phyloP scores from a whole-genome alignment of 2,797 vertebrate species.

The Vipera ursinii region DNA sequence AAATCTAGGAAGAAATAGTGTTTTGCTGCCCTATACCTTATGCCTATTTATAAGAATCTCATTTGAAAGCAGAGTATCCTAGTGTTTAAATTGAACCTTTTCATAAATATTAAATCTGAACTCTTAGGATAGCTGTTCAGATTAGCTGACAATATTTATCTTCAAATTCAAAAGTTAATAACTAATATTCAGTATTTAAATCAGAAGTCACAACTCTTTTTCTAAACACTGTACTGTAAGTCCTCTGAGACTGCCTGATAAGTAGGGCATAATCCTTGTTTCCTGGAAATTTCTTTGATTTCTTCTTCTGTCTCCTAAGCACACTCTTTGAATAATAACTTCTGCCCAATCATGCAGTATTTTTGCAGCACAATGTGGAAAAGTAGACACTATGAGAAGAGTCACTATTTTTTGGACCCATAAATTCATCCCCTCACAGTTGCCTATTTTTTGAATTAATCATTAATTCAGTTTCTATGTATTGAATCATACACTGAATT shows the following conservation, averaged over 20 bases:
- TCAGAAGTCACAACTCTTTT: not conserved
- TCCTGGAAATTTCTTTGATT: not conserved
- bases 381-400: not conserved
- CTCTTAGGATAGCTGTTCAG: not conserved
- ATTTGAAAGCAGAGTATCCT: not conserved
- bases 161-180: not conserved
- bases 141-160: not conserved
- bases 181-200: not conserved
- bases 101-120: not conserved
- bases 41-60: not conserved
- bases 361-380: not conserved
- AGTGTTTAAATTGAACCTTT: not conserved
- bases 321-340: not conserved
- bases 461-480: not conserved
- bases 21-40: not conserved
- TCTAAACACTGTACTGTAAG: not conserved
- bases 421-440: not conserved
- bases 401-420: not conserved
- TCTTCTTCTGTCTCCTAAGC: not conserved
- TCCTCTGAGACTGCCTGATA: not conserved
- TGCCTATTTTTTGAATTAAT: not conserved
- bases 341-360: not conserved
- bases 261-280: not conserved
- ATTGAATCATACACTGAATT: not conserved
- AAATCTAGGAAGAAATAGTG: not conserved